Base-by-base conservation (phyloP, 2,113 vertebrate genomes). In the Anolis carolinensis region DNA sequence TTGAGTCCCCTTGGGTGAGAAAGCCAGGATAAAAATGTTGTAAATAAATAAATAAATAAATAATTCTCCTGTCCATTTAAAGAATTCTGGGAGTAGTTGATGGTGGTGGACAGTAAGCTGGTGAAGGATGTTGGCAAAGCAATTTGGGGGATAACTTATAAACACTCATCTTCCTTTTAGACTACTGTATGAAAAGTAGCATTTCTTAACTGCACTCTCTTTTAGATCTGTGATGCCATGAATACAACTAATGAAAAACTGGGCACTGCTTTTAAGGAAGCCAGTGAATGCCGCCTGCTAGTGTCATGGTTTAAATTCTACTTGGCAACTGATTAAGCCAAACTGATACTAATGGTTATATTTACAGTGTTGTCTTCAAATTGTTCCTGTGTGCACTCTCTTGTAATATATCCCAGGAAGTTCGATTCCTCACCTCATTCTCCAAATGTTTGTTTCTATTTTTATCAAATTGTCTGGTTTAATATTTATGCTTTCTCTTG, bases 401-500 rank as follows among this genome's bases (percentile, higher is more conserved):
- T 27, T 68, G 7, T 68, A 30, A 68, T 27, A 27, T 10, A 27
- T 68, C 0, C 9, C 30, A 30, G 30, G 65, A 30, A 11, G 7
- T 68, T 18, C 14, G 16, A 59, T 59, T 13, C 55, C 81, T 72
- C 2, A 34, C 94, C 92, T 65, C 59, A n/a, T 89, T 92, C 81
- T 94, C 92, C 92, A 95, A 87, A 92, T 96, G 94, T 95, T 93
- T 95, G 85, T 94, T 95, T 95, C 93, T 89, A 90, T 88, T 91
- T 95, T 93, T 44, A 44, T 95, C 94, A 93, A 87, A 94, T 94
- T 72, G 84, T 63, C 80, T 90, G 76, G 20, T 89, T 95, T 94
- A 90, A 78, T 95, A 96, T 96, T 95, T 95, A 92, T 93, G 88
- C 90, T 93, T 94, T 90, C 95, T 96, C 96, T 89, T 95, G 96